Base-by-base conservation (phyloP, 64 coral and sea anemone species). In the Pachyseris speciosa region DNA sequence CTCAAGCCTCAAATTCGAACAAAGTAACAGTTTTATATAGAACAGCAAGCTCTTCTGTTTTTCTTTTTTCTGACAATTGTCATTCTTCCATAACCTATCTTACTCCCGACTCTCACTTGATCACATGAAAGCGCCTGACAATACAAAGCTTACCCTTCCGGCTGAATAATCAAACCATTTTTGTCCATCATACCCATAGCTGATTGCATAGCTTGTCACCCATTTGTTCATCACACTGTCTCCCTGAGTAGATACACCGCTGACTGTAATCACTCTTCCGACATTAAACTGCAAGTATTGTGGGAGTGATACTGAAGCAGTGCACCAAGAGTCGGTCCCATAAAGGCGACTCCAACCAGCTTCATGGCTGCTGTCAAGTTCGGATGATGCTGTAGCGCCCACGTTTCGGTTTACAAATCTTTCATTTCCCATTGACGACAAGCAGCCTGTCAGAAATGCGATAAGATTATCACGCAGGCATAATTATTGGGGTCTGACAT, bases 211-310 rank as follows among this genome's bases (percentile, higher is more conserved):
- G 36, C 33, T 63, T 28, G 42, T 42, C 7, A 94, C 85, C 92
- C 92, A 94, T 30, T 88, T 94, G 61, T 94, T 51, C 64, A 67
- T 69, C 20, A 38, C 80, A 13, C 52, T 65, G 75, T 87, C 84
- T 49, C 92, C 92, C 69, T 94, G 92, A 42, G 75, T 94, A 32
- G 92, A 85, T 57, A 94, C 31, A 24, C 85, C 75, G 55, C 84
- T 94, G 36, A 94, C 41, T 43, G 29, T 83, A 25, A 78, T 88
- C 37, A 81, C 50, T 27, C 47, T 12, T 19, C 64, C 49, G 25
- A 88, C 60, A 51, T 83, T 20, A 42, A 94, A 73, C 74, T 88
- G 73, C 20, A 94, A 68, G 53, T 94, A 94, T 33, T 94, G 52
- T n/a, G 85, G 30, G 40, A 24, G 49, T 19, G 67, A 59, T 29